Evolutionary conservation across 2,113 vertebrate genomes (phyloP), one percentile per base, ranked within the genome.

Genomic region (Hippolais icterina): DNA sequence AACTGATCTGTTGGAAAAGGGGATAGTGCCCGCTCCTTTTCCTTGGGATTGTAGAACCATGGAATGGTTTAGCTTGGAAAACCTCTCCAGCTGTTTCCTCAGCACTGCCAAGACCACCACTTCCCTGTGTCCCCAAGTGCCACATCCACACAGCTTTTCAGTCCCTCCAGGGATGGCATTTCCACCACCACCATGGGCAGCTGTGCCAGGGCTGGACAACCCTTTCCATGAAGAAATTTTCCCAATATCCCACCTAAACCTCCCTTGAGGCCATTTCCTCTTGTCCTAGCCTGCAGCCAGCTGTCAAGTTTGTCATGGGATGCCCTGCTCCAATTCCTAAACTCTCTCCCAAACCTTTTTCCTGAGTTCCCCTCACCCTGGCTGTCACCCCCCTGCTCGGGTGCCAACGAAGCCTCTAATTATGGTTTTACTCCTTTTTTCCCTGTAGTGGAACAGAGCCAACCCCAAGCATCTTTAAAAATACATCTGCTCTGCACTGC

Each of bases 401-500:
- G 65, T 56, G 47, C 46, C 33, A 15, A 2, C 2, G 25, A 52
- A 92, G 59, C 65, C 72, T 78, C 61, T 88, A 49, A 94, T 90
- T 80, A 90, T 13, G 54, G 82, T 80, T 92, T 90, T 63, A 17
- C 70, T 96, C 64, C 77, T 88, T 46, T 91, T 86, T 60, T 50
- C 65, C 88, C 91, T 44, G 65, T 27, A 66, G 87, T 87, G 76
- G 94, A 96, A 35, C 78, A 69, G 65, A 92, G n/a, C 49, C 82
- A 12, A 83, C 89, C 90, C 88, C 82, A 42, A 93, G 94, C 72
- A 89, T 94, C 84, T 96, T 93, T 92, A 95, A 97, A 97, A 97
- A 96, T 96, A 23, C 93, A 97, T 92, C 92, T 90, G 89, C 96
- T 69, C 59, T 50, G 90, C 64, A 1, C 76, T 69, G 54, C 76